Evolutionary conservation across 2,113 vertebrate species (phyloP), one percentile per base, ranked within the genome.

Genomic region (Lophotis ruficrista): DNA sequence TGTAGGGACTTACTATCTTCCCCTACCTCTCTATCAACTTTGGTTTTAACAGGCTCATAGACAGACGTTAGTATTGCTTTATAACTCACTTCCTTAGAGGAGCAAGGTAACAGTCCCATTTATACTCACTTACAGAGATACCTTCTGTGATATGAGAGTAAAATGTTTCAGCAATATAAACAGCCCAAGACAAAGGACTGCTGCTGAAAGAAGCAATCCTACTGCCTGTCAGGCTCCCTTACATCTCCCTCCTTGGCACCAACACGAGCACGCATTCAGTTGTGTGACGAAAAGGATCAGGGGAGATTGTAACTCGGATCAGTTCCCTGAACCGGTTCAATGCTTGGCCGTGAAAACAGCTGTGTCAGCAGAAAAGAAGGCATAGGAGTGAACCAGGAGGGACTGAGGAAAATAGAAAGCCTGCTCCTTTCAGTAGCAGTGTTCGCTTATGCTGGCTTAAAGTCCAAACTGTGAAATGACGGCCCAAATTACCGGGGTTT

Each of bases 251-350:
- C 72, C 48, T 35, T 38, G 53, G 35, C 69, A 82, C 11, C 1
- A 2, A 41, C 33, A 82, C 0, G 2, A 78, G 33, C 0, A 0
- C 28, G 33, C 38, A 30, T 30, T 62, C 64, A 64, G 35, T 11
- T 35, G 47, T 15, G 27, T 19, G 33, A 62, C 11, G 7, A 78
- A 82, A 94, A 82, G 77, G 61, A n/a, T 30, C 77, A 53, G 27
- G n/a, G 35, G 41, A 95, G 89, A 87, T 80, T 81, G 48, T 88
- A 90, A 61, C 70, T 79, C 78, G 69, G 66, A 88, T 76, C 75
- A 69, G 38, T 90, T 60, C 62, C 66, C 75, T 27, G 71, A 81
- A 72, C 25, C 0, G 0, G 50, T 93, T 94, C 69, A 92, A 25
- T 19, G 76, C 10, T 6, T 8, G 17, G 48, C 51, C 21, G 9